Base-by-base conservation (phyloP, 2,888 invertebrate species). In the Tenthredo mesomela region DNA sequence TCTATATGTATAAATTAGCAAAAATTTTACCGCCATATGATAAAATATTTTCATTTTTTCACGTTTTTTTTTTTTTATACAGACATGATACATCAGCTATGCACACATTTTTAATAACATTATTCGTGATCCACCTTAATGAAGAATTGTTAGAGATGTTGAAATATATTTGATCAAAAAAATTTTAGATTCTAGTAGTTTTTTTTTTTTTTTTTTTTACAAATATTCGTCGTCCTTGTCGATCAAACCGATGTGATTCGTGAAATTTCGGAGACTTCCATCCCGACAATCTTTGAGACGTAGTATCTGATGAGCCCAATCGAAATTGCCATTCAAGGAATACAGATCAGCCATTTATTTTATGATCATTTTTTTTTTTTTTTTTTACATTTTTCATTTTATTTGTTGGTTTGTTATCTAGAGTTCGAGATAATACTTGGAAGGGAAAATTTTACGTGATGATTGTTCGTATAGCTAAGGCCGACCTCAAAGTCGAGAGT, bases 401-500 rank as follows among this genome's bases (percentile, higher is more conserved):
- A 6, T 67, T 33, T 37, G 37, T 37, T 4, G 4, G 15, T 67
- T 33, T 37, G 37, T 37, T 7, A 37, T 37, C 37, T 18, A 18
- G 29, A 33, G 29, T 67, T 33, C 1, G 67, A 73, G 21, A 43
- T 5, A 73, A 43, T 9, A n/a, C 6, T 43, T n/a, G 21, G 43
- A 43, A 43, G 10, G 21, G 43, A 43, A 43, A 40, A 73, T 43
- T 25, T 18, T 43, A 43, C 43, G 73, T 73, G 43, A 43, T 12
- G 73, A 73, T 73, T 43, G 43, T 73, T 73, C 9, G 40, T 67
- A 21, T 67, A 21, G n/a, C 73, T 21, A 43, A 25, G 40, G 6
- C 67, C 73, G 73, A 73, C 73, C 73, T 29, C 43, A 43, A 21
- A 73, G 40, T 43, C 43, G 21, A 10, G 18, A 21, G 40, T 73